These are phyloP conservation scores for Lophotis ruficrista DNA, from an alignment of 2,113 vertebrate genomes.

Conservation along the genomic window DNA sequence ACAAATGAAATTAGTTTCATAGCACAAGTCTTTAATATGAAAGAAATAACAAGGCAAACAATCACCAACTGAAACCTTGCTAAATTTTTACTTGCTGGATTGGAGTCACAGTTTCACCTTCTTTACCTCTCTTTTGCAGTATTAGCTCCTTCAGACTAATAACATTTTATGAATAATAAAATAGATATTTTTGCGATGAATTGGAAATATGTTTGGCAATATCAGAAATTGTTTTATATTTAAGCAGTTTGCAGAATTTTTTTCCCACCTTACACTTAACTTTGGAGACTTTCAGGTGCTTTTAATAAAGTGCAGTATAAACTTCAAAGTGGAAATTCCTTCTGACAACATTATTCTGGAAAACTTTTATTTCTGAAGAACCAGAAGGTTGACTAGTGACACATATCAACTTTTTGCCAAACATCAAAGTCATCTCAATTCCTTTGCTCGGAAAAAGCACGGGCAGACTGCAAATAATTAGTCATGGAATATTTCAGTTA, in stretches of 20 bases:
- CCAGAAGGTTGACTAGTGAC: background rate
- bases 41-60: background rate
- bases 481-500: background rate
- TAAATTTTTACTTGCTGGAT: background rate
- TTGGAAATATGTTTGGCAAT: background rate
- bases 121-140: background rate
- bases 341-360: background rate
- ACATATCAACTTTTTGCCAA: background rate
- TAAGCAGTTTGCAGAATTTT: background rate
- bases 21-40: background rate
- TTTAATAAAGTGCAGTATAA: background rate
- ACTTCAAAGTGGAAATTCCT: background rate
- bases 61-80: background rate
- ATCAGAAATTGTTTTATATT: background rate
- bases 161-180: background rate
- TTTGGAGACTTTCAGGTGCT: background rate
- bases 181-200: background rate
- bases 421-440: background rate
- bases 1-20: background rate
- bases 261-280: background rate
- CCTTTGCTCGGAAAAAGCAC: background rate
- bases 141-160: background rate
- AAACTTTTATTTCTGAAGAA: background rate
- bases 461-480: background rate
- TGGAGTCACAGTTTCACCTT: background rate